Base-by-base conservation (phyloP, 2,113 vertebrate genomes). In the Eolophus roseicapilla region DNA sequence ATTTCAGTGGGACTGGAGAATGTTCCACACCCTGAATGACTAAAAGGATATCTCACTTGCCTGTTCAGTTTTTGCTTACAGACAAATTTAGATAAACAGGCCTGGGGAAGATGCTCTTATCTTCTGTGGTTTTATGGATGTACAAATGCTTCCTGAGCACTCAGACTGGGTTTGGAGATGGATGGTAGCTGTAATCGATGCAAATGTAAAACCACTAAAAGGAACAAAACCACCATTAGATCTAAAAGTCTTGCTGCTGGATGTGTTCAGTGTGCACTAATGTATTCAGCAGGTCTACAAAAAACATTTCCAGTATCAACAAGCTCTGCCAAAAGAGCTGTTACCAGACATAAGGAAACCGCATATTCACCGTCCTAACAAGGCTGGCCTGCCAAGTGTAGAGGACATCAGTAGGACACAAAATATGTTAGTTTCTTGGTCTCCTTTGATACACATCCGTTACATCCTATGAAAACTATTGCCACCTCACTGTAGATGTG, bases 261-360 rank as follows among this genome's bases (percentile, higher is more conserved):
- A 49, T 71, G 50, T 33, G 67, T 41, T 85, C 75, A 21, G 28
- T 73, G 74, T 59, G 44, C 8, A 6, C 90, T 97, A 96, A 98
- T 93, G 92, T 71, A 80, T 60, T 74, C 96, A 79, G 88, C 70
- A 91, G 95, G 73, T 49, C 93, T 79, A 64, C 75, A 96, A 86
- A 93, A 96, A 29, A 4, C 12, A 91, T 25, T 82, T 91, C 82
- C 95, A 97, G 89, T 29, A 84, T 79, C 6, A 88, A 75, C 67
- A 79, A 55, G 57, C 88, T 87, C 70, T 94, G 74, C 94, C 96
- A 96, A 62, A 82, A 95, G 24, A 86, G 83, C 76, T 95, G 95
- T 95, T 91, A 94, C 70, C 92, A 97, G 96, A 89, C 93, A 39
- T 29, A 46, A 47, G 93, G 96, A 96, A 98, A 97, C 90, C 96